Evolutionary conservation across 1,140 invertebrate genomes (phyloP).

Genomic region (Battus philenor): DNA sequence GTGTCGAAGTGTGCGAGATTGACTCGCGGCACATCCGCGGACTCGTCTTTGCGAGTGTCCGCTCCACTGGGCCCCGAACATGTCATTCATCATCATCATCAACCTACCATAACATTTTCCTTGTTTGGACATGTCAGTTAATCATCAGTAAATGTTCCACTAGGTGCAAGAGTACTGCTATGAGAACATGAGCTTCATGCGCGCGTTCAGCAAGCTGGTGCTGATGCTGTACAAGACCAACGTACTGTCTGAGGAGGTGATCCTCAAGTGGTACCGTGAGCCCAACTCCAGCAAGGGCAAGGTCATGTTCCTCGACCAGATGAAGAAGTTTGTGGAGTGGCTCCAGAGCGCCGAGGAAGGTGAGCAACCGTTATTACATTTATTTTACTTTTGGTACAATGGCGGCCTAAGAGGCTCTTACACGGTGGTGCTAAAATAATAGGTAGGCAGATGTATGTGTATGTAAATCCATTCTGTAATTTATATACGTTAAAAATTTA

Average conservation of each 20-base stretch:
- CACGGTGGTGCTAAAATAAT: no score
- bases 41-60: background rate
- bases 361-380: no score
- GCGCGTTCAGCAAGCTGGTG: conserved; percentile 98
- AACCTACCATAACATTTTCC: no score
- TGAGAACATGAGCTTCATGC: conserved; percentile 99
- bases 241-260: conserved; percentile 93
- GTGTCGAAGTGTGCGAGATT: conserved; percentile 41
- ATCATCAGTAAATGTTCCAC: no score
- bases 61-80: conserved; percentile 22
- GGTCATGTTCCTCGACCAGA: conserved; percentile 97
- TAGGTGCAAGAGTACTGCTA: conserved; percentile 97
- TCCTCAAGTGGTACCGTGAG: conserved; percentile 96
- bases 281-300: conserved; percentile 95
- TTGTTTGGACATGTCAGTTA: no score
- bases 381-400: no score
- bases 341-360: conserved; percentile 96
- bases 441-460: no score
- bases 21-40: conserved; percentile 7
- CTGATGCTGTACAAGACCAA: conserved; percentile 97
- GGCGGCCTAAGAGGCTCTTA: no score
- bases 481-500: no score
- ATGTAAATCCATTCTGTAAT: no score
- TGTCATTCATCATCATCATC: no score
- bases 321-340: conserved; percentile 98